Conservation (phyloP, 2,888 invertebrate species). For the Callosobruchus maculatus region DNA sequence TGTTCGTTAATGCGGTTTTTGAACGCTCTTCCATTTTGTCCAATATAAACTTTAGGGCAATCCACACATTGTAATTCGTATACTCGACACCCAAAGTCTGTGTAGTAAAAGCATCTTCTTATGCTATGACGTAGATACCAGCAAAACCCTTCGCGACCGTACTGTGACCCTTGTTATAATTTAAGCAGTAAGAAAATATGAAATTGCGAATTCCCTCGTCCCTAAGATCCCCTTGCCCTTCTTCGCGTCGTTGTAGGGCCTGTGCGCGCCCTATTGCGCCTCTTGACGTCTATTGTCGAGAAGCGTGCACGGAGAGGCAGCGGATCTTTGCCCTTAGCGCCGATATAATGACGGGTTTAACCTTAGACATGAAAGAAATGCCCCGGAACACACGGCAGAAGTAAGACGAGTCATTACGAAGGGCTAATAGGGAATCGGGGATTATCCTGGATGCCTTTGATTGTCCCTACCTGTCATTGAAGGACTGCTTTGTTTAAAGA, state of each 20-base stretch:
- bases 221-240: conserved; percentile 24
- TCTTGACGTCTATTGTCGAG: conserved; percentile 50
- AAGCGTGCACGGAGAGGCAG: conserved; percentile 43
- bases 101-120: too few species aligned
- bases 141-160: conserved; percentile 12
- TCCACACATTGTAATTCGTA: too few species aligned
- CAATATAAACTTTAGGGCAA: too few species aligned
- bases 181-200: conserved; percentile 24
- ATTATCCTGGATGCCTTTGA: neutral
- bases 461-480: neutral
- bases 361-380: conserved; percentile 22
- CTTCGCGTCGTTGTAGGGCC: conserved; percentile 28
- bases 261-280: conserved; percentile 32
- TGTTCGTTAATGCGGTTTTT: too few species aligned
- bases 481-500: neutral
- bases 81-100: too few species aligned
- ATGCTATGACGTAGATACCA: too few species aligned
- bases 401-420: neutral
- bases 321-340: conserved; percentile 37
- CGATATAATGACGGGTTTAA: conserved; percentile 50
- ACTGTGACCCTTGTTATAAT: conserved; percentile 24
- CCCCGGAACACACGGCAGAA: neutral
- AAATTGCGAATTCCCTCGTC: conserved; percentile 21
- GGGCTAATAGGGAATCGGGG: neutral
- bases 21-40: too few species aligned